Percentiles rank a stretch among this genome's conserved stretches.
Evolutionary conservation across 2,113 vertebrate genomes (phyloP).

Genomic region (Thoracochromis brauschi): DNA sequence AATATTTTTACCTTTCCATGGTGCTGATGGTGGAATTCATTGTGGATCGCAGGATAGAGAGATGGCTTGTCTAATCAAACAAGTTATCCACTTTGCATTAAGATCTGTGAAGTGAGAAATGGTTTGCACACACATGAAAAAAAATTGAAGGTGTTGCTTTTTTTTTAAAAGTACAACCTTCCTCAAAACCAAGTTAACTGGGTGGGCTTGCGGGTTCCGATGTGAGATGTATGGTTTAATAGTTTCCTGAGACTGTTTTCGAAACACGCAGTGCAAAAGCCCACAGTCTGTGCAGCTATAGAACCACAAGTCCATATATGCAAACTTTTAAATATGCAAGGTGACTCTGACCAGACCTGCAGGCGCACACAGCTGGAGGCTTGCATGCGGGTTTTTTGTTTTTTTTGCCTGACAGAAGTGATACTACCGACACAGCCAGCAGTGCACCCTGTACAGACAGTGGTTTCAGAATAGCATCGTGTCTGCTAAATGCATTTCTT

Average conservation of each 20-base stretch:
- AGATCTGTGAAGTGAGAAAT: not conserved
- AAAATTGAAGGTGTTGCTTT: not conserved
- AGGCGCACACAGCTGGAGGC: not conserved
- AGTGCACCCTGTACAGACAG: not conserved
- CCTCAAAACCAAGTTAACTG: not conserved
- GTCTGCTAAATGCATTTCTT: not conserved
- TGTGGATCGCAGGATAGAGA: not conserved
- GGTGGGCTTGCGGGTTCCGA: not conserved
- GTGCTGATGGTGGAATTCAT: not conserved
- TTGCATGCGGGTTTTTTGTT: not conserved
- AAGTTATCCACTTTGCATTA: not conserved
- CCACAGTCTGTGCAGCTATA: not conserved
- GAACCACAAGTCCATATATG: slow-evolving; percentile 12
- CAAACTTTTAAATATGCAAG: not conserved
- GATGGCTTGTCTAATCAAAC: not conserved
- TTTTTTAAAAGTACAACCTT: not conserved
- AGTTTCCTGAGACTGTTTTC: slow-evolving; percentile 6
- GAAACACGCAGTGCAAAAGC: not conserved
- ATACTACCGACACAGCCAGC: not conserved
- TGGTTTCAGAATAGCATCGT: not conserved
- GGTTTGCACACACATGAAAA: not conserved
- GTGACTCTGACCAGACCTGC: not conserved
- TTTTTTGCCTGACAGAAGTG: not conserved
- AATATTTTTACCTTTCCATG: not conserved
- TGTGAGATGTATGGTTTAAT: not conserved